Evolutionary conservation across 2,888 invertebrate genomes (phyloP).

Genomic region (Platycnemis pennipes): DNA sequence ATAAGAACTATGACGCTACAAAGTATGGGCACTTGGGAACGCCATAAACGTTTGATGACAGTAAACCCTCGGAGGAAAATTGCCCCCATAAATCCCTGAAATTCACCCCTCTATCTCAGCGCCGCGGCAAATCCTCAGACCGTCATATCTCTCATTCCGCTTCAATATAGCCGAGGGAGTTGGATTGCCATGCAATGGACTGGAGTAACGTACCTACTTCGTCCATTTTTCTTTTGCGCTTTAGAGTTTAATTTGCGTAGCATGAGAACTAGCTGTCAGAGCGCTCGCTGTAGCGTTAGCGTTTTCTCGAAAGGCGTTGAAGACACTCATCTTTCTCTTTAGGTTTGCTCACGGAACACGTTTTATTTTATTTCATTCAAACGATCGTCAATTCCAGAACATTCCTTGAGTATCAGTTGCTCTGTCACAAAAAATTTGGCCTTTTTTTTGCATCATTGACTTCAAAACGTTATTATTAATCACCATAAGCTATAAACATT

Average conservation of each 20-base stretch:
- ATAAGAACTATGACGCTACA: neutral
- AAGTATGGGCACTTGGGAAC: neutral
- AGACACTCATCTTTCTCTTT: too few relatives aligned
- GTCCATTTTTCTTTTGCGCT: neutral
- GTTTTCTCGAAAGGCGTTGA: too few relatives aligned
- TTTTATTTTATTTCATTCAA: too few relatives aligned
- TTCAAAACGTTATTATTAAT: too few relatives aligned
- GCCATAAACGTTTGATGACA: conserved; percentile 18
- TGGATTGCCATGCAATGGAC: neutral
- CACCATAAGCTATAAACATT: too few relatives aligned
- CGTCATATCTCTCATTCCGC: neutral
- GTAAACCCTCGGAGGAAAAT: neutral
- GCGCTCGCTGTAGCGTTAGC: too few relatives aligned
- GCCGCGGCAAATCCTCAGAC: neutral
- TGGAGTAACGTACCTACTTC: neutral
- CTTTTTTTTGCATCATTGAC: too few relatives aligned
- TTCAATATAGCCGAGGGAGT: neutral
- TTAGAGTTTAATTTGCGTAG: neutral
- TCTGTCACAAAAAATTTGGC: too few relatives aligned
- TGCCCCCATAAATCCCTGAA: neutral
- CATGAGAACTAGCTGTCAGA: too few relatives aligned
- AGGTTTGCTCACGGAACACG: too few relatives aligned
- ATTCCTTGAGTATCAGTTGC: too few relatives aligned
- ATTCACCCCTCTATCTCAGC: neutral
- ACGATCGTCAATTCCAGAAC: too few relatives aligned